These are phyloP conservation scores for Halcyon smyrnensis DNA, from an alignment of 2,797 vertebrate species.

Conservation along the genomic window DNA sequence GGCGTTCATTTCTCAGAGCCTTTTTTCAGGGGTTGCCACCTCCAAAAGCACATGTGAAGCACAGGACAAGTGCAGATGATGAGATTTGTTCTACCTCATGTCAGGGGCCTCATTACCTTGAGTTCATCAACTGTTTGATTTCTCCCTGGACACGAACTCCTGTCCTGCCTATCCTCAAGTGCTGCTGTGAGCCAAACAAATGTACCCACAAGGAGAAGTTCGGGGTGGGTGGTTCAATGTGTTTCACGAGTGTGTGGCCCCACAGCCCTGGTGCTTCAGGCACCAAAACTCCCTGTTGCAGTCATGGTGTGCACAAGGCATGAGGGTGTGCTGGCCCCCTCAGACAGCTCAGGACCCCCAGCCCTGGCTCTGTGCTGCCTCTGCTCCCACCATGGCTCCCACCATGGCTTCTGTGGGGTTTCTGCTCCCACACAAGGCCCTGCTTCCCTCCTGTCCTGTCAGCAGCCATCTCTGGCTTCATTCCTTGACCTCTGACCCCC, in stretches of 20 bases:
- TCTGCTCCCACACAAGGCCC: not conserved
- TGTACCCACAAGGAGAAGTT: fast-evolving
- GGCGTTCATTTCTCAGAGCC: not conserved
- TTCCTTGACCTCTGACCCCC: not conserved
- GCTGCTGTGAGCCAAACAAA: not conserved
- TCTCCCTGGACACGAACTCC: not conserved
- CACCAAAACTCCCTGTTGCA: not conserved
- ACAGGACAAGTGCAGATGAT: not conserved
- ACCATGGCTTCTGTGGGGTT: not conserved
- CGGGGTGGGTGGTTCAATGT: not conserved
- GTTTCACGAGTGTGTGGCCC: not conserved
- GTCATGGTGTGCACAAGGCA: fast-evolving
- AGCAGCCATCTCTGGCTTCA: not conserved
- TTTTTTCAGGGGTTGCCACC: not conserved
- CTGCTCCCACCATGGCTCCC: not conserved
- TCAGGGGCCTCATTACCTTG: not conserved
- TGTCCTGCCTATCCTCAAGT: not conserved
- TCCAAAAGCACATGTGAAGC: not conserved
- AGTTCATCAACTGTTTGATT: fast-evolving
- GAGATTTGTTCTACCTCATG: not conserved
- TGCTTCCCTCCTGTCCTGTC: not conserved
- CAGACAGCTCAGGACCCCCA: fast-evolving
- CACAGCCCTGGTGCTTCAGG: not conserved
- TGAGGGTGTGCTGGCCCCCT: not conserved
- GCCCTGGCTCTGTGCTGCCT: fast-evolving